Evolutionary conservation across 2,113 vertebrate genomes (phyloP), one percentile per base, ranked within the genome.

Genomic region (Puma concolor): DNA sequence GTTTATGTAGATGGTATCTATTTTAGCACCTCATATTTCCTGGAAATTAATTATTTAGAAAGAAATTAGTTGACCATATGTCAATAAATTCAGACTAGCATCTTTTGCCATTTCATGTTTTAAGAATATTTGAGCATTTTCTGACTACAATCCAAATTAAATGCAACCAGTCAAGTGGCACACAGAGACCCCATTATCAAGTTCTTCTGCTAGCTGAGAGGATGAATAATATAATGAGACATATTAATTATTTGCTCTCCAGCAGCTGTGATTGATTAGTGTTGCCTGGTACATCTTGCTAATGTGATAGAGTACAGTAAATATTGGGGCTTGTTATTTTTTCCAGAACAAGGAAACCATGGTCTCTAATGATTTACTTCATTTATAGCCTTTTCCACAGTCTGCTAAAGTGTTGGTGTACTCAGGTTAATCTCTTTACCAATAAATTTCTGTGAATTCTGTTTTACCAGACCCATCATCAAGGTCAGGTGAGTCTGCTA

Each of bases 291-390:
- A 97, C 82, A 97, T 85, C 52, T 96, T 93, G 41, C 15, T 97
- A 97, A 92, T 48, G 38, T 89, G 83, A 97, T 76, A 19, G 44
- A 95, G 85, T 41, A 86, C 38, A 85, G 72, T 89, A 97, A 98
- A 96, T 94, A 97, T 84, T 86, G 14, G 88, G 41, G 67, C 72
- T 50, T 92, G 31, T 54, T 92, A 57, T 83, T 96, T 95, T 97
- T 88, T 16, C 77, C 84, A 91, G 16, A 11, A 60, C 67, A 74
- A 85, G 57, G 33, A 92, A 97, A 92, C 67, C 2, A 31, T 81
- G 96, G 63, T 97, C 54, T 91, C 95, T 91, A 93, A 94, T 2
- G 74, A 90, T 25, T 85, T 21, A 80, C n/a, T 41, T 48, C 29
- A 25, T 86, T 97, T 97, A 67, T 74, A 1, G 44, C 83, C 89